Evolutionary conservation across 2,113 vertebrate species (phyloP), one percentile per base, ranked within the genome.

Genomic region (Alaudala cheleensis): DNA sequence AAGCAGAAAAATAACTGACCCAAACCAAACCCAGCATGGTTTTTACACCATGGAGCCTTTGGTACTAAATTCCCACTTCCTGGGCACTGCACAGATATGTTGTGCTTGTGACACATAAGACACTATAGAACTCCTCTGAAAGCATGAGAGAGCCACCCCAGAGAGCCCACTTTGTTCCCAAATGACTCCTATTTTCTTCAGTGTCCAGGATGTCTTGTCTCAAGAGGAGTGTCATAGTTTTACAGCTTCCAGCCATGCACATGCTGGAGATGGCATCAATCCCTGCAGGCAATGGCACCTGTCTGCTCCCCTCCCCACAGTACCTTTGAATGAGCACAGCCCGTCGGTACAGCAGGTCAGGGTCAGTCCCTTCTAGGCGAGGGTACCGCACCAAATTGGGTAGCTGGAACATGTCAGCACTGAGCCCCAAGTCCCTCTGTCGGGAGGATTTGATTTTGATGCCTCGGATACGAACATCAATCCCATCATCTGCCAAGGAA

Each of bases 381-480:
- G 99, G 99, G 93, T 99, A 99, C 49, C 99, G 98, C 81, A 99
- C 99, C n/a, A 99, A 97, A 94, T 98, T 99, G 57, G 98, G 97
- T 9, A 99, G 98, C 96, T 99, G 99, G 97, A 99, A 99, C 91
- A 99, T 98, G 85, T 99, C 99, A 8, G 99, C 98, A 13, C 99
- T 99, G 81, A 99, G 97, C 49, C 99, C 99, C 91, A 99, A 92
- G 95, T 99, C 99, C 69, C 99, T 97, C 92, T 99, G 99, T 67
- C 98, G 98, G 4, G 99, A 99, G 0, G 99, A 99, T 96, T 99
- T 99, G 86, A 99, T 99, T 98, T 99, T 99, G 90, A 99, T 97
- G 37, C 99, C 99, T 62, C 99, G 98, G 90, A 99, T 99, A 67
- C 99, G 98, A 69, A 99, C 99, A 21, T 99, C 99, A 66, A 99